phyloP scores from a whole-genome alignment of 2,113 vertebrate genomes.

The Pituophis catenifer region DNA sequence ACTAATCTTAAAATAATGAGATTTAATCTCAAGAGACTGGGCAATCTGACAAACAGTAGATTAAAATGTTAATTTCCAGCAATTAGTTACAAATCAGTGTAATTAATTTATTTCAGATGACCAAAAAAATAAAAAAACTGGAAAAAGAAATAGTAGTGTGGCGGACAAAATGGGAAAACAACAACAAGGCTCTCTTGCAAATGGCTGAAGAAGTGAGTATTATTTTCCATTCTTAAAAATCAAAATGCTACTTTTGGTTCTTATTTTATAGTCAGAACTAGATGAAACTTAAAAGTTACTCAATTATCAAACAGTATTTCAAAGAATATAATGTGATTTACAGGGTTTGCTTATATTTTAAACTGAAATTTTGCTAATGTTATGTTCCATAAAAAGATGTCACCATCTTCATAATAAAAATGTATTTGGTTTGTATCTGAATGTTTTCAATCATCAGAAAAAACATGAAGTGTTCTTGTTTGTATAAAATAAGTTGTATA shows the following conservation, averaged over 20 bases:
- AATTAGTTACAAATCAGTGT: neutral
- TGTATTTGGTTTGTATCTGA: neutral
- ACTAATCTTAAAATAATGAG: neutral
- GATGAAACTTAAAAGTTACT: neutral
- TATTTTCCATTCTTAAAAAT: neutral
- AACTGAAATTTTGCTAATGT: neutral
- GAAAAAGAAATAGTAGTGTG: conserved; percentile 96
- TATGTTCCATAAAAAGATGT: neutral
- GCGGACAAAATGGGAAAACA: conserved; percentile 98
- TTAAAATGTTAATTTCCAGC: neutral
- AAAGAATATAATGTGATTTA: neutral
- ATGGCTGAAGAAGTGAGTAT: conserved; percentile 96
- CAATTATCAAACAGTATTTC: neutral
- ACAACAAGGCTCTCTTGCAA: conserved; percentile 96
- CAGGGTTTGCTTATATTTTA: neutral
- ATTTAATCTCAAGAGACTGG: neutral
- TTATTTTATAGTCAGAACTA: neutral
- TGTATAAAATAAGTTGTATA: neutral
- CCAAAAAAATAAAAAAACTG: conserved; percentile 99
- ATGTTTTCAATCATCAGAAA: neutral
- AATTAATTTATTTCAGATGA: conserved; percentile 82
- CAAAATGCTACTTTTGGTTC: neutral
- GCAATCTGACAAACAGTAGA: neutral
- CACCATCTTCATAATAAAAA: neutral
- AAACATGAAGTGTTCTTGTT: neutral